A percentile compares a stretch with the other conserved stretches of the same genome.
These are phyloP conservation scores for Micronycteris hirsuta DNA, from an alignment of 2,113 vertebrate species.

Conservation along the genomic window DNA sequence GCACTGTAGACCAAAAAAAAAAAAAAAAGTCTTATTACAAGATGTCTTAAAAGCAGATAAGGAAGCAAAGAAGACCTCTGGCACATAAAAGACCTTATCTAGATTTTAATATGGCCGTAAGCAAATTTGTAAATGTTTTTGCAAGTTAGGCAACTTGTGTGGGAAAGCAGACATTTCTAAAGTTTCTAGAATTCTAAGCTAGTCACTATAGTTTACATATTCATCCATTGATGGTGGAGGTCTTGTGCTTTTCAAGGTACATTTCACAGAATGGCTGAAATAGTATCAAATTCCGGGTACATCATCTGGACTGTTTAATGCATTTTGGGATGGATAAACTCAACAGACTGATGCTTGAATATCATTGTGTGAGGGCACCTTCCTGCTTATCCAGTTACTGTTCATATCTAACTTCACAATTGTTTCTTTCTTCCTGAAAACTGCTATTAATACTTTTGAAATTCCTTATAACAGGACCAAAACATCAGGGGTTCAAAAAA, in stretches of 20 bases:
- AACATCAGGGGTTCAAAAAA: conserved; percentile 43
- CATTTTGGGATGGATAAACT: conserved; percentile 46
- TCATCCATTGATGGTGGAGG: background rate
- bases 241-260: background rate
- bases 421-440: conserved; percentile 68
- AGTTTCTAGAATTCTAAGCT: conserved; percentile 9
- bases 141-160: conserved; percentile 41
- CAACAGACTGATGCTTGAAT: conserved; percentile 31
- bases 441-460: conserved; percentile 60
- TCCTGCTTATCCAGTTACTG: conserved; percentile 67
- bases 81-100: conserved; percentile 55
- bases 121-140: conserved; percentile 44
- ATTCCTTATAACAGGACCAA: conserved; percentile 60
- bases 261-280: background rate
- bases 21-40: conserved; percentile 51
- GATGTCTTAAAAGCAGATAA: conserved; percentile 35
- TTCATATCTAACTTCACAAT: conserved; percentile 64
- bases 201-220: background rate
- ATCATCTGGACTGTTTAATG: conserved; percentile 28
- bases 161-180: background rate
- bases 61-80: background rate
- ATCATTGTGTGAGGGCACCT: conserved; percentile 37
- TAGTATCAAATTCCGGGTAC: background rate
- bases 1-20: background rate
- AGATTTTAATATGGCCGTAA: conserved; percentile 62